Evolutionary conservation across 2,797 vertebrate genomes (phyloP), one percentile per base, ranked within the genome.

Genomic region (Eospalax fontanierii): DNA sequence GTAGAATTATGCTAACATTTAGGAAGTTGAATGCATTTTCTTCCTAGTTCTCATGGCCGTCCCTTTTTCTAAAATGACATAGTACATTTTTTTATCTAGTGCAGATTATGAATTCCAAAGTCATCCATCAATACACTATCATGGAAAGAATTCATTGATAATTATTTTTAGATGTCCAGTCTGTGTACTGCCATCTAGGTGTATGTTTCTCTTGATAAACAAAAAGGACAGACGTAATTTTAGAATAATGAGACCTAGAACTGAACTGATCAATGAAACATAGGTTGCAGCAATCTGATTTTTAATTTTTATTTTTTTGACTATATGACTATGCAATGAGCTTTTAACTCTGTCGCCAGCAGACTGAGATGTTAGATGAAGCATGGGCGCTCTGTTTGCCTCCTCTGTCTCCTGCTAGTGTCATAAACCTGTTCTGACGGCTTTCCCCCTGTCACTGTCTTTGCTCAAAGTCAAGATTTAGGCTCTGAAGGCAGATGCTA

Each of bases 31-130:
- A 54, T 75, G 40, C 21, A 28, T 94, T 95, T 96, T 70, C 50
- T 18, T 38, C 83, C 88, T 96, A 57, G 38, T 76, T 89, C 96
- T 94, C 86, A 38, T 81, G 92, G 46, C 35, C 40, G 11, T 85
- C 11, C 30, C 35, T 82, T 92, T 88, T 35, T 89, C 63, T 74
- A 35, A 96, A 93, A 89, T 76, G 71, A 15, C 15, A 14, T 54
- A 70, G 38, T 38, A 38, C 2, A 43, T 74, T 21, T 89, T 85
- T 89, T 38, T 43, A 84, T 35, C 16, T 91, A 76, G 26, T 82
- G 54, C 26, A 86, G 22, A 87, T 87, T 76, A 61, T 71, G 66
- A 74, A 79, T 90, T 38, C 65, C 38, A 61, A 11, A 76, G 30
- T 35, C 2, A 22, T 61, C 61, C 87, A 1, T 85, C 63, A 68